Conservation (phyloP, 2,113 vertebrate genomes). For the Colistium nudipinnis region DNA sequence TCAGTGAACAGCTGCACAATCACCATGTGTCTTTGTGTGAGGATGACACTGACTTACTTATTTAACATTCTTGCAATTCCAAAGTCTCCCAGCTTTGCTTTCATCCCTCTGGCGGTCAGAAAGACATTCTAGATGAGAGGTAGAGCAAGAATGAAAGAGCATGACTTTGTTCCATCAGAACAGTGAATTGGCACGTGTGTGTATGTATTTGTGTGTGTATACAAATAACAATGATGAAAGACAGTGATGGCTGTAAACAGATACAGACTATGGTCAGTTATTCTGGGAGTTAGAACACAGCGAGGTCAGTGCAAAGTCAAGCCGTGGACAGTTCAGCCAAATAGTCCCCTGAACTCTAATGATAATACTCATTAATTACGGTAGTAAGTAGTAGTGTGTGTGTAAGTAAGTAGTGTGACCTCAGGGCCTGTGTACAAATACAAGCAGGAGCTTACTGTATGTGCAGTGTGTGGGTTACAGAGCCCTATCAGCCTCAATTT, state of each 20-base stretch:
- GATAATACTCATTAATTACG: background rate
- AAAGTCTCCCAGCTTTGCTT: constrained; percentile 94
- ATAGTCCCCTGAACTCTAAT: background rate
- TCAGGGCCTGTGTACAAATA: too few relatives aligned
- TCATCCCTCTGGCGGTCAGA: constrained; percentile 84
- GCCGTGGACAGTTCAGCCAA: constrained; percentile 7
- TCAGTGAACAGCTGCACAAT: constrained; percentile 45
- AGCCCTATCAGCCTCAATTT: too few relatives aligned
- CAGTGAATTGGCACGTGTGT: constrained; percentile 13
- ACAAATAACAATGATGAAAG: constrained; percentile 49
- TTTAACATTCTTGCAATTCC: constrained; percentile 91
- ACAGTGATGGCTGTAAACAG: constrained; percentile 27
- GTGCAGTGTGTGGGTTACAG: too few relatives aligned
- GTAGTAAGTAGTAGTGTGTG: too few relatives aligned
- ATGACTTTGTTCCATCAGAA: constrained; percentile 16
- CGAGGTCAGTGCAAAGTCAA: constrained; percentile 4
- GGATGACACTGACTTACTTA: constrained; percentile 83
- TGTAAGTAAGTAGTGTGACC: too few relatives aligned
- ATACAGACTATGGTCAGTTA: constrained; percentile 31
- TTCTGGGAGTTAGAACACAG: constrained; percentile 47
- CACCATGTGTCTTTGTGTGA: constrained; percentile 24
- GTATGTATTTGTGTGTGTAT: constrained; percentile 19
- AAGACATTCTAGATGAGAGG: constrained; percentile 88
- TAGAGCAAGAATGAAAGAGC: constrained; percentile 38
- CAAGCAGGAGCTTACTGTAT: too few relatives aligned